Percentiles rank a stretch among this genome's conserved stretches.
phyloP scores from a whole-genome alignment of 2,113 vertebrate species.

The Syrrhaptes paradoxus region DNA sequence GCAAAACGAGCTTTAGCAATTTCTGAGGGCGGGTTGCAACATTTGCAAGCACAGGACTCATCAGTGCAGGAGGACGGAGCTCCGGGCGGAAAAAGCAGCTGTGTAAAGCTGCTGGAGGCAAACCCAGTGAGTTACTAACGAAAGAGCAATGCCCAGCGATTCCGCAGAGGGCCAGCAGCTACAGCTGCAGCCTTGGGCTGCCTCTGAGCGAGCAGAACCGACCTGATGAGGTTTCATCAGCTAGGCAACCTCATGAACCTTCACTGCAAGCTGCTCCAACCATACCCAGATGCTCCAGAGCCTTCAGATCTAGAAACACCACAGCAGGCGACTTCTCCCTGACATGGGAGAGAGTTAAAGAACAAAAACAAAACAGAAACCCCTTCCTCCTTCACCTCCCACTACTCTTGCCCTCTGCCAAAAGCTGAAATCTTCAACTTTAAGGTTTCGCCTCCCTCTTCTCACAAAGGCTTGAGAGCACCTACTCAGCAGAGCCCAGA shows the following conservation, averaged over 20 bases:
- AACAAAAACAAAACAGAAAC: not conserved
- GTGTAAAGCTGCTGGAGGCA: not conserved
- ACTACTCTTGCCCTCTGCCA: not conserved
- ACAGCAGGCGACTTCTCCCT: not conserved
- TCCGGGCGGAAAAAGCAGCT: not conserved
- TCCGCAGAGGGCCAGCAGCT: not conserved
- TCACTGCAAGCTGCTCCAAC: not conserved
- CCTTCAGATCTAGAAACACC: not conserved
- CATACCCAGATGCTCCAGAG: not conserved
- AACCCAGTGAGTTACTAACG: not conserved
- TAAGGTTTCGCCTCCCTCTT: not conserved
- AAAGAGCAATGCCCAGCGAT: not conserved
- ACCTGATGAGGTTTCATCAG: not conserved
- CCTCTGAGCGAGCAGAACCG: not conserved
- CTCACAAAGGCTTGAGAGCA: fast-evolving
- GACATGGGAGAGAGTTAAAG: not conserved
- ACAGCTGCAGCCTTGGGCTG: not conserved
- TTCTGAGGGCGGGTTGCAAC: not conserved
- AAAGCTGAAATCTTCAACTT: not conserved
- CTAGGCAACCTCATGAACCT: not conserved
- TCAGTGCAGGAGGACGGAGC: not conserved
- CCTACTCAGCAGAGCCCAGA: not conserved
- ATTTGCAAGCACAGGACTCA: not conserved
- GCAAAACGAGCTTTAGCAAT: not conserved
- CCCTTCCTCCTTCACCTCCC: not conserved